Percentiles rank a stretch among this genome's conserved stretches.
Evolutionary conservation across 2,113 vertebrate species (phyloP).

Genomic region (Boleophthalmus pectinirostris): DNA sequence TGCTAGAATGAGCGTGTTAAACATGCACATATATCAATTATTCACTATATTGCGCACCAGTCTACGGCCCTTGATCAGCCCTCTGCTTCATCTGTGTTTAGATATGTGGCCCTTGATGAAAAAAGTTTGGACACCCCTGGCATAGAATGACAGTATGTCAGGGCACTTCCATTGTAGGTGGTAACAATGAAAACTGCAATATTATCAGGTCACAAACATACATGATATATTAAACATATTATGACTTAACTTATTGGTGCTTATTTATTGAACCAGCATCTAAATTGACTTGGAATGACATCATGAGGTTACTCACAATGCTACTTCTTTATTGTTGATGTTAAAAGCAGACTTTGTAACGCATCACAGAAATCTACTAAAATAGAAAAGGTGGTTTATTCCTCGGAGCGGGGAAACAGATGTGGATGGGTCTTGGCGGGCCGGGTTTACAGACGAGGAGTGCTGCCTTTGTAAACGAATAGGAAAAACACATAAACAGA

Average conservation of each 20-base stretch:
- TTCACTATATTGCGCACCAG: too few relatives aligned
- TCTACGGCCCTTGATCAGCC: too few relatives aligned
- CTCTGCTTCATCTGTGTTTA: too few relatives aligned
- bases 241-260: background rate
- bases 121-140: too few relatives aligned
- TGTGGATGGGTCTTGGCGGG: slow-evolving; percentile 43
- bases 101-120: too few relatives aligned
- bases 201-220: background rate
- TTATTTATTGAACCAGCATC: background rate
- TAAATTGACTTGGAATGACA: background rate
- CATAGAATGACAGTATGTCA: slow-evolving; percentile 49
- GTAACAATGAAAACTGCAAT: slow-evolving; percentile 13
- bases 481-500: slow-evolving; percentile 60
- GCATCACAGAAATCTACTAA: background rate
- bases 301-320: background rate
- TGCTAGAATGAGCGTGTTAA: too few relatives aligned
- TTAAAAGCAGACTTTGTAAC: background rate
- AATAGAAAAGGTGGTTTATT: slow-evolving; percentile 20
- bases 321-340: background rate
- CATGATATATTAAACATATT: background rate
- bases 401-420: slow-evolving; percentile 43
- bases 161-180: slow-evolving; percentile 11
- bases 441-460: slow-evolving; percentile 51
- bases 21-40: too few relatives aligned
- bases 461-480: slow-evolving; percentile 49